A percentile compares a stretch with the other conserved stretches of the same genome.
Evolutionary conservation across 2,113 vertebrate species (phyloP).

Genomic region (Salvator merianae): DNA sequence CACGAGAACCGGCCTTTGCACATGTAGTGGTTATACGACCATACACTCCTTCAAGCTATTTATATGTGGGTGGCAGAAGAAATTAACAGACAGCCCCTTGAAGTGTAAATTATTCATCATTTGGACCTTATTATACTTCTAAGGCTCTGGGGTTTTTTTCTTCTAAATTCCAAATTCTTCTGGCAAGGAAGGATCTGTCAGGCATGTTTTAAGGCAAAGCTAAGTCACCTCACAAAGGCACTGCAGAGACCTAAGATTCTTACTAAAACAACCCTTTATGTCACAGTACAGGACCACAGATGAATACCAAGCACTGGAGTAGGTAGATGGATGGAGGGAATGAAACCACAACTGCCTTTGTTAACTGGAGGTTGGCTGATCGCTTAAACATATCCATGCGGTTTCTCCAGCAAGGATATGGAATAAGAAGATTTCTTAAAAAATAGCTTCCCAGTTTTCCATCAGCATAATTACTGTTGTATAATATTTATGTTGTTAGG

Average conservation of each 20-base stretch:
- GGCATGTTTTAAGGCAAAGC: background rate
- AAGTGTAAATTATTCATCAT: background rate
- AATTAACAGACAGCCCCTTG: background rate
- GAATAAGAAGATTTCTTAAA: too few species aligned
- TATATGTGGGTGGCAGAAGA: background rate
- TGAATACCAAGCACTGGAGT: background rate
- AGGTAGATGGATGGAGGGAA: too few species aligned
- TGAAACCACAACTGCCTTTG: background rate
- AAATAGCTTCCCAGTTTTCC: background rate
- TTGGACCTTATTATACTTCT: constrained; percentile 3
- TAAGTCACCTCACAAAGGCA: background rate
- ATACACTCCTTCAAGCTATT: constrained; percentile 11
- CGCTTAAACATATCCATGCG: too few species aligned
- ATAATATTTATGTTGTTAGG: background rate
- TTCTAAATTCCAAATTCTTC: background rate
- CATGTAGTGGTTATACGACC: constrained; percentile 1
- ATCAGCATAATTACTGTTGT: background rate
- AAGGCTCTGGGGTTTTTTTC: background rate
- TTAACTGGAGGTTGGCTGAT: too few species aligned
- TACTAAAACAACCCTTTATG: background rate
- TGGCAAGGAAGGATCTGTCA: background rate
- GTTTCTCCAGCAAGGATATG: too few species aligned
- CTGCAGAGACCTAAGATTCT: background rate
- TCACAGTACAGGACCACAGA: background rate
- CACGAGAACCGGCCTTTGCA: constrained; percentile 20